Conservation (phyloP, 2,888 invertebrate species). For the Antitype chi region DNA sequence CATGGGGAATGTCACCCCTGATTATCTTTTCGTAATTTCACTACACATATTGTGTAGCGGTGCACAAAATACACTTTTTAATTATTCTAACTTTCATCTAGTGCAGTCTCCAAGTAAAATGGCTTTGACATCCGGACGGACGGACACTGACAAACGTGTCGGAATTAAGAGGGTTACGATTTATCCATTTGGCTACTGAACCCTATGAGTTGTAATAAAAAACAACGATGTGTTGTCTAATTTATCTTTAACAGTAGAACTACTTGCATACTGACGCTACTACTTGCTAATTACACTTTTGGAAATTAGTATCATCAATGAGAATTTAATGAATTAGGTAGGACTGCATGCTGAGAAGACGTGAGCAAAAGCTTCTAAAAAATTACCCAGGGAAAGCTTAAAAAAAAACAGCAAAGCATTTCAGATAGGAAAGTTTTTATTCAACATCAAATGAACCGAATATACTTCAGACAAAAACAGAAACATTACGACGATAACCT, state of each 20-base stretch:
- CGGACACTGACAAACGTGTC: not conserved
- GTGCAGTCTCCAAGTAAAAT: not conserved
- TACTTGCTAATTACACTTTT: not conserved
- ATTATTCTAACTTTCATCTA: not conserved
- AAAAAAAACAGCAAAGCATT: slow-evolving; percentile 62
- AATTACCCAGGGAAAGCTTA: not conserved
- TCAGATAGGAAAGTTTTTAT: slow-evolving; percentile 81
- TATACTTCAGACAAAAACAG: slow-evolving; percentile 73
- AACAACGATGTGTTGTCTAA: not conserved
- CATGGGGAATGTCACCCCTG: not conserved
- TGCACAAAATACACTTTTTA: no score
- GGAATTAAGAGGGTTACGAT: not conserved
- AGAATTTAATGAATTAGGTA: not conserved
- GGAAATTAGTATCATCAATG: not conserved
- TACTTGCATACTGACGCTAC: not conserved
- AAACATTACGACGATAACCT: slow-evolving; percentile 74
- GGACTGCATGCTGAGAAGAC: not conserved
- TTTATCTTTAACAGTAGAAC: no score
- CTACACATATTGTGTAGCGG: not conserved
- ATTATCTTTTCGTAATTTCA: not conserved
- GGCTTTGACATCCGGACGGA: not conserved
- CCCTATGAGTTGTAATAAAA: not conserved
- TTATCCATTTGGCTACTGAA: not conserved
- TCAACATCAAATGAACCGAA: slow-evolving; percentile 83
- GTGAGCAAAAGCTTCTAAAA: not conserved